Evolutionary conservation across 2,113 vertebrate species (phyloP).

Genomic region (Lathamus discolor): DNA sequence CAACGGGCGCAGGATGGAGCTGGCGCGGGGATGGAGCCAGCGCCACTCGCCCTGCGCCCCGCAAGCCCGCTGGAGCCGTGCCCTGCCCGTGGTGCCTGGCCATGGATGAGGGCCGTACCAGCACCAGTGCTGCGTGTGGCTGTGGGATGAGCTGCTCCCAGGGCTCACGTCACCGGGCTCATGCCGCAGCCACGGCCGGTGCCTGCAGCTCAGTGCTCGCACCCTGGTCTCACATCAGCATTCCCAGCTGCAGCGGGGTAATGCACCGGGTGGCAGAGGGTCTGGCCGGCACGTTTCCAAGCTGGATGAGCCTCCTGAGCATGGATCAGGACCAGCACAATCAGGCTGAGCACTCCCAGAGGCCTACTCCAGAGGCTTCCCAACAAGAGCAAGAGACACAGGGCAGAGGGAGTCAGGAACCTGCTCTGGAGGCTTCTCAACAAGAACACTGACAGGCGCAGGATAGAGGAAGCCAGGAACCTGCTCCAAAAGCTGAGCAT

Average conservation of each 20-base stretch:
- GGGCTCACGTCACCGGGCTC: background rate
- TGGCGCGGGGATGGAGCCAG: background rate
- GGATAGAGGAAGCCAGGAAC: background rate
- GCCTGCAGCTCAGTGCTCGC: background rate
- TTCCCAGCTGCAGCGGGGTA: background rate
- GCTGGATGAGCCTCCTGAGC: background rate
- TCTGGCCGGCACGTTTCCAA: background rate
- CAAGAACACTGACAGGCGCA: rapidly evolving
- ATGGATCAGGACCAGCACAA: rapidly evolving
- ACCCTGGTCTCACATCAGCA: rapidly evolving
- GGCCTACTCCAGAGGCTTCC: rapidly evolving
- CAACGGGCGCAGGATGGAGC: background rate
- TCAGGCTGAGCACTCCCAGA: rapidly evolving
- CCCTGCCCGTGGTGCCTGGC: background rate
- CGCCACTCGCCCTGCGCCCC: background rate
- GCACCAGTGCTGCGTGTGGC: background rate
- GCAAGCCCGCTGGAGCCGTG: background rate
- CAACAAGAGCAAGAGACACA: rapidly evolving
- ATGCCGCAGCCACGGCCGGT: rapidly evolving
- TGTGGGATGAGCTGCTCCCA: background rate
- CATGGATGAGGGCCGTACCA: background rate
- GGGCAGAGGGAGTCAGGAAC: background rate
- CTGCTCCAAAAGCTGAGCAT: background rate
- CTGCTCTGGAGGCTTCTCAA: background rate
- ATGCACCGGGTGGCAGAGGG: rapidly evolving